These are phyloP conservation scores for Pygoscelis antarcticus DNA, from an alignment of 2,113 vertebrate genomes.

Conservation along the genomic window DNA sequence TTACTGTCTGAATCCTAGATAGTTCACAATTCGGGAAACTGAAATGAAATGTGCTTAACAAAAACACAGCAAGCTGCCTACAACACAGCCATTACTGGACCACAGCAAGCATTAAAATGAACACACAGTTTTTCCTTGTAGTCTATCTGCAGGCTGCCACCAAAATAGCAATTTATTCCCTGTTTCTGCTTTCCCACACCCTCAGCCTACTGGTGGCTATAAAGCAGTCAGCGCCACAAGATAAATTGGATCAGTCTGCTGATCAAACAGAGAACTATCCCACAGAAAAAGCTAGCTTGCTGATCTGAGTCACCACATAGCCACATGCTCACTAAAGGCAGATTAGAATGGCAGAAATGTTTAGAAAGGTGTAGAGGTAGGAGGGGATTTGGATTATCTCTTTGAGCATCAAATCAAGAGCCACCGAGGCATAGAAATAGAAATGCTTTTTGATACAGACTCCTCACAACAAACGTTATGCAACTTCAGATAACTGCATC, in stretches of 20 bases:
- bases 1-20: not conserved
- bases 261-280: constrained; percentile 5
- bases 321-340: not conserved
- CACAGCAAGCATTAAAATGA: not conserved
- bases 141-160: not conserved
- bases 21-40: not conserved
- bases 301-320: not conserved
- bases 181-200: not conserved
- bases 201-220: not conserved
- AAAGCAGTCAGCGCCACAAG: not conserved
- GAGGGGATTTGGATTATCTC: not conserved
- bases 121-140: not conserved
- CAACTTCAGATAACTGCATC: not conserved
- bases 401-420: not conserved
- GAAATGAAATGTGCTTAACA: not conserved
- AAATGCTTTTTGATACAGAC: not conserved
- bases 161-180: not conserved
- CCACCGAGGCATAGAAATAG: not conserved
- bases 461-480: not conserved
- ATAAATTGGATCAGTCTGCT: constrained; percentile 6
- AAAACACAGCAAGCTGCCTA: not conserved
- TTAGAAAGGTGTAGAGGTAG: not conserved
- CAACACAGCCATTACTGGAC: not conserved
- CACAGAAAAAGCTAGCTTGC: not conserved
- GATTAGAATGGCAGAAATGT: not conserved